Conservation (phyloP, 1,140 invertebrate species). For the Paramacrobiotus metropolitanus region DNA sequence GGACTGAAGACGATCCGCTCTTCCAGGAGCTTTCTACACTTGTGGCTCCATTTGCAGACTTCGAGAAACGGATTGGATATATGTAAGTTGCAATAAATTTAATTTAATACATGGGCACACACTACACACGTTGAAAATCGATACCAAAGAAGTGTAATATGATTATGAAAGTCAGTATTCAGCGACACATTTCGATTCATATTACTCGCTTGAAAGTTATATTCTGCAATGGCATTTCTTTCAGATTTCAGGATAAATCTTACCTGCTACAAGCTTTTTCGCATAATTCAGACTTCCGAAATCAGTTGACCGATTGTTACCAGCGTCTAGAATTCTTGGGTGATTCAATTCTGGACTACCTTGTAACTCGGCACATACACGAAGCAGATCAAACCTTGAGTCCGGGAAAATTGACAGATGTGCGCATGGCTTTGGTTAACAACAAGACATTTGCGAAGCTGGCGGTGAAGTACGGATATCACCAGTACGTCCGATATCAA, state of each 20-base stretch:
- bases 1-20: background rate
- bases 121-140: no score
- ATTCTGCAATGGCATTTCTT: no score
- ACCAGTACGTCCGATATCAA: slow-evolving; percentile 19
- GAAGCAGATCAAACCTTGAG: slow-evolving; percentile 36
- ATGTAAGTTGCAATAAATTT: no score
- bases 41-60: slow-evolving; percentile 9
- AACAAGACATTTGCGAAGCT: slow-evolving; percentile 78
- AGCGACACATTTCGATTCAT: no score
- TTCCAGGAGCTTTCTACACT: no score
- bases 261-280: slow-evolving; percentile 27
- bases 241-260: slow-evolving; percentile 29
- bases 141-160: no score
- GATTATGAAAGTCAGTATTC: no score
- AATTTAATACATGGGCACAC: no score
- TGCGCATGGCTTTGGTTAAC: slow-evolving; percentile 77
- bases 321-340: slow-evolving; percentile 35
- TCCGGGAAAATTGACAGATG: slow-evolving; percentile 66
- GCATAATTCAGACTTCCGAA: slow-evolving; percentile 30
- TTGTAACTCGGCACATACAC: slow-evolving; percentile 64
- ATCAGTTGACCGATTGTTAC: slow-evolving; percentile 33
- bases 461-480: slow-evolving; percentile 49
- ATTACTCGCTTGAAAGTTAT: no score
- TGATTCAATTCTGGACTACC: slow-evolving; percentile 48
- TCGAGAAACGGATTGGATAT: slow-evolving; percentile 38